Conservation (phyloP, 2,888 invertebrate genomes). For the Embidobia sp. region DNA sequence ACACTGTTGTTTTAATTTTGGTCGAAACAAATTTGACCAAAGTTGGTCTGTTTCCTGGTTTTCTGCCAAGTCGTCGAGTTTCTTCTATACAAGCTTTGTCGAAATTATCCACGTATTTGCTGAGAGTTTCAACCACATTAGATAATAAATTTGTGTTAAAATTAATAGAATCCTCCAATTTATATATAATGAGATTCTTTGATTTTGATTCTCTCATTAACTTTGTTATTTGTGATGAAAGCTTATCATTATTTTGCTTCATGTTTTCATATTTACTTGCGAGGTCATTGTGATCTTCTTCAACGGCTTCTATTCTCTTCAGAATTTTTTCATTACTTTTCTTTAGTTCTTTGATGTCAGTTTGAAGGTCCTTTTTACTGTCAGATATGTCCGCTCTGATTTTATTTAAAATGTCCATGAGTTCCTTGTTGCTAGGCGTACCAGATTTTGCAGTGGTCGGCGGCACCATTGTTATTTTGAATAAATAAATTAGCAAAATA, state of each 20-base stretch:
- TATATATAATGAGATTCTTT: not conserved
- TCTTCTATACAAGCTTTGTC: not conserved
- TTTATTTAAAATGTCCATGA: too few species aligned
- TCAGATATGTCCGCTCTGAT: not conserved
- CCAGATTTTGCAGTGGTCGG: too few species aligned
- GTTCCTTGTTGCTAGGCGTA: too few species aligned
- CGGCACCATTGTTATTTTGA: too few species aligned
- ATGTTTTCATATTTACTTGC: not conserved
- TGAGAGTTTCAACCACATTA: not conserved
- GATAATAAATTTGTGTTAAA: not conserved
- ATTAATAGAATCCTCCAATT: not conserved
- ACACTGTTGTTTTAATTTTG: not conserved
- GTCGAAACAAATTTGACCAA: not conserved
- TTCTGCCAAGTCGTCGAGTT: not conserved
- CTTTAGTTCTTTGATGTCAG: not conserved
- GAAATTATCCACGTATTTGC: not conserved
- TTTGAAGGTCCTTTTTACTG: not conserved
- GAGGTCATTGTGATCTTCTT: not conserved
- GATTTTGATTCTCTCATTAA: not conserved
- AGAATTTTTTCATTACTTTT: not conserved
- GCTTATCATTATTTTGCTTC: not conserved
- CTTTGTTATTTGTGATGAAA: not conserved
- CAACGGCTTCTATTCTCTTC: not conserved
- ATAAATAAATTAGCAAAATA: too few species aligned
- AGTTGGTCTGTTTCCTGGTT: not conserved